A percentile compares a stretch with the other conserved stretches of the same genome.
These are phyloP conservation scores for Apotomis capreana DNA, from an alignment of 2,888 invertebrate species.

Conservation along the genomic window DNA sequence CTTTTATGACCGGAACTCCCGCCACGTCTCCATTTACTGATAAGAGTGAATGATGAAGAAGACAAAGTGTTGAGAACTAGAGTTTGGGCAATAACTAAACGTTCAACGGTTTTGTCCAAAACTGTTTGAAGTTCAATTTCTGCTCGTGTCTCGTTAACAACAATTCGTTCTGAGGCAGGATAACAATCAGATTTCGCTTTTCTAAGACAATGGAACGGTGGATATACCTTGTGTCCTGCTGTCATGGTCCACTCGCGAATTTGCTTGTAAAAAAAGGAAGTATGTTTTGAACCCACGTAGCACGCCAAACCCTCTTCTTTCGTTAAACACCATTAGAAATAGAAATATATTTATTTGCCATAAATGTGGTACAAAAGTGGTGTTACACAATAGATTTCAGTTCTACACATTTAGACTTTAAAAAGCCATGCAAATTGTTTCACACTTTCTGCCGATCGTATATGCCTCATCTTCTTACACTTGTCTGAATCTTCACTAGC, in stretches of 20 bases:
- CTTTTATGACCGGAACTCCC: no score
- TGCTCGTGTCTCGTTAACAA: neutral
- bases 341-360: no score
- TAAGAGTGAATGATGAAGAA: no score
- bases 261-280: neutral
- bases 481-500: neutral
- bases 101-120: constrained; percentile 1
- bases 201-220: neutral
- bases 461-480: neutral
- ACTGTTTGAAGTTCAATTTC: neutral
- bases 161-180: neutral
- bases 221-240: neutral
- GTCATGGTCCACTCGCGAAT: neutral
- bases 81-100: no score
- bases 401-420: no score
- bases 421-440: no score
- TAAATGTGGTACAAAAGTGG: no score
- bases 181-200: neutral
- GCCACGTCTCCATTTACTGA: no score
- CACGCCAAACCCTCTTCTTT: neutral
- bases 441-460: neutral
- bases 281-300: neutral
- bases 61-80: no score
- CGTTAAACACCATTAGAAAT: constrained; percentile 1
- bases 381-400: no score